These are phyloP conservation scores for Coryphaenoides rupestris DNA, from an alignment of 2,113 vertebrate species.

Conservation along the genomic window DNA sequence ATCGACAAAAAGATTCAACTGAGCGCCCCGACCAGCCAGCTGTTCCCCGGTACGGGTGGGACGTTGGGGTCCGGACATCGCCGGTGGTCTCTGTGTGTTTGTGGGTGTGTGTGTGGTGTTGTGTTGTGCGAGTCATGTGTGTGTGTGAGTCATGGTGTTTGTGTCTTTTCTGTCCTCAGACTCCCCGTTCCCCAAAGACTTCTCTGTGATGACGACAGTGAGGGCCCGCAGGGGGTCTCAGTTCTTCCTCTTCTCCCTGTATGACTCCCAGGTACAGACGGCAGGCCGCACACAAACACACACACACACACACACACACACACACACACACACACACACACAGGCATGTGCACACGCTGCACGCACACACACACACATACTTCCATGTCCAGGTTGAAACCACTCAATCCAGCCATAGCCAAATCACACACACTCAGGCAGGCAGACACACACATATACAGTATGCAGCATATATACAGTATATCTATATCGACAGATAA, in stretches of 20 bases:
- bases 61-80: no score
- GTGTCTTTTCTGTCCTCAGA: conserved; percentile 34
- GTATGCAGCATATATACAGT: no score
- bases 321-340: background rate
- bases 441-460: no score
- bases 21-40: conserved; percentile 77
- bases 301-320: no score
- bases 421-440: no score
- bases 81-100: background rate
- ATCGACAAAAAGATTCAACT: conserved; percentile 78
- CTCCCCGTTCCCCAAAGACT: conserved; percentile 83
- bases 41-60: conserved; percentile 82
- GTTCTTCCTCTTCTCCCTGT: conserved; percentile 92
- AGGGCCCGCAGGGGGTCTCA: conserved; percentile 87
- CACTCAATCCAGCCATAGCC: no score
- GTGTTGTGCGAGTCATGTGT: background rate
- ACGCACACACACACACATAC: no score
- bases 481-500: no score
- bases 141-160: background rate
- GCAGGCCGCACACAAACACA: no score
- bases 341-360: background rate
- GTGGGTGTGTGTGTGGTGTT: background rate
- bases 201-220: conserved; percentile 92
- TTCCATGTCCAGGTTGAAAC: no score
- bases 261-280: conserved; percentile 71